These are phyloP conservation scores for Eurystomus glaucurus DNA, from an alignment of 2,797 vertebrate species.

Conservation along the genomic window DNA sequence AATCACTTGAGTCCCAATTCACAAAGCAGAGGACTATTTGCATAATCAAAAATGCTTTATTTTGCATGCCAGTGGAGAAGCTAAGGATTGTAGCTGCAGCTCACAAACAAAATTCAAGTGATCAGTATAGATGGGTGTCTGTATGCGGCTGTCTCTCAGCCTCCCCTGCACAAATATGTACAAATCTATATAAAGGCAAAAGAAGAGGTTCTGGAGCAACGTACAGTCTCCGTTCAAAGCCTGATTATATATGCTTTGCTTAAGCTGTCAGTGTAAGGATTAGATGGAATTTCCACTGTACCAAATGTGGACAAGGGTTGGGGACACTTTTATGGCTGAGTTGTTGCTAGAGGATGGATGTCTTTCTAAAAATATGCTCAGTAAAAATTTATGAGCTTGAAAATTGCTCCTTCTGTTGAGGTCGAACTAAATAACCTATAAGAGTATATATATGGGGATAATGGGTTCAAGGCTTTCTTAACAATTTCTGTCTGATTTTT, in stretches of 20 bases:
- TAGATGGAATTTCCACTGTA: background rate
- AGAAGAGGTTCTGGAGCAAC: background rate
- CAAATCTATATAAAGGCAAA: background rate
- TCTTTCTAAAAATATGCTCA: background rate
- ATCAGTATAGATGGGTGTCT: background rate
- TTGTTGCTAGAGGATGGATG: background rate
- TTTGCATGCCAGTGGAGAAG: conserved; percentile 17
- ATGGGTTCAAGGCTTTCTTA: background rate
- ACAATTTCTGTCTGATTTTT: background rate
- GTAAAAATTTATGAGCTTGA: conserved; percentile 18
- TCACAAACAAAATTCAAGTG: conserved; percentile 12
- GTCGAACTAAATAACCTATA: background rate
- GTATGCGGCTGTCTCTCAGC: background rate
- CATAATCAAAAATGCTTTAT: conserved; percentile 53
- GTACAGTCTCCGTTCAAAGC: background rate
- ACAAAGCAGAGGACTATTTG: conserved; percentile 33
- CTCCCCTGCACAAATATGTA: conserved; percentile 9
- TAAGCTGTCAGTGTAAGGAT: background rate
- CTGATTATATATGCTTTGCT: background rate
- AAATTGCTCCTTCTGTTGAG: conserved; percentile 5
- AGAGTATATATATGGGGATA: background rate
- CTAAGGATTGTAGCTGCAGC: background rate
- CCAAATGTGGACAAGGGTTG: background rate
- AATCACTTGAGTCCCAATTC: conserved; percentile 66
- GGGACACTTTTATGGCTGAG: background rate